Conservation (phyloP, 2,888 invertebrate species). For the Tineola bisselliella region DNA sequence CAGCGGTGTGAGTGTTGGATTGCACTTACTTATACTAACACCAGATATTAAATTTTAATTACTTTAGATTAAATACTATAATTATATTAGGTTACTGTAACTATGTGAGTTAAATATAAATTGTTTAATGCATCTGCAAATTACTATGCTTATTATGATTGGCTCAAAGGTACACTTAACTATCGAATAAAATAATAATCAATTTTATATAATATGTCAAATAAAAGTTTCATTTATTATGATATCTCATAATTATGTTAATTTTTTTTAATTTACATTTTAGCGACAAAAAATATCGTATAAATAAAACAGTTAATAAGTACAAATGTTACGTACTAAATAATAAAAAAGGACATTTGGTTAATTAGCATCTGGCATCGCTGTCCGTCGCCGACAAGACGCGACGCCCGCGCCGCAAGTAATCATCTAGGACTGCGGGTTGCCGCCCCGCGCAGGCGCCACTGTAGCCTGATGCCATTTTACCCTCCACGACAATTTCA, state of each 20-base stretch:
- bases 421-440: constrained; percentile 4
- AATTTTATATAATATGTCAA: no score
- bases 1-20: not conserved
- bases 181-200: no score
- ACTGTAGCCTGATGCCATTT: constrained; percentile 6
- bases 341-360: no score
- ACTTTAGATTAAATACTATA: not conserved
- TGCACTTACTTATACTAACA: not conserved
- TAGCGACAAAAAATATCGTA: no score
- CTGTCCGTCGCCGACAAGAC: constrained; percentile 3
- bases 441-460: constrained; percentile 10
- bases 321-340: no score
- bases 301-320: no score
- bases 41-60: not conserved
- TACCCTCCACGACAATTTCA: constrained; percentile 8
- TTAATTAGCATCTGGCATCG: not conserved
- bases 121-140: not conserved
- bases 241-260: no score
- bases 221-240: no score
- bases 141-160: not conserved
- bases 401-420: constrained; percentile 9
- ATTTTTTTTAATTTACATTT: no score
- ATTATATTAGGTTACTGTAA: not conserved
- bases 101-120: not conserved
- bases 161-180: no score